These are phyloP conservation scores for Tetramorium parvispinum DNA, from an alignment of 1,140 invertebrate species.

Conservation along the genomic window DNA sequence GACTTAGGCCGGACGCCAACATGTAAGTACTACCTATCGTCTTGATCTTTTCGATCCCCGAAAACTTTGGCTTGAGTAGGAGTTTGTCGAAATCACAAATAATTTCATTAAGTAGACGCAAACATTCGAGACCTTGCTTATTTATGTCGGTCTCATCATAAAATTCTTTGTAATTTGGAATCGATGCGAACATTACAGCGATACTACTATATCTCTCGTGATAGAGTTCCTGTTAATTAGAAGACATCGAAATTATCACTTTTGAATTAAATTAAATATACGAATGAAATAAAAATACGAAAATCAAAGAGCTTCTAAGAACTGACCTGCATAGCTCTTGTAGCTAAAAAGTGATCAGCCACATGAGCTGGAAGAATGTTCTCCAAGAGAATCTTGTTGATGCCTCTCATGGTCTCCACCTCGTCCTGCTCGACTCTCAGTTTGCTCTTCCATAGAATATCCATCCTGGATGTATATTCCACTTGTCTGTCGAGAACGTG, in stretches of 20 bases:
- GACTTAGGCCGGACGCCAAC: slow-evolving; percentile 96
- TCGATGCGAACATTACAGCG: slow-evolving; percentile 99
- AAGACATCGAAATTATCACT: background rate
- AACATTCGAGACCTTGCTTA: slow-evolving; percentile 97
- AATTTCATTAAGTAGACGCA: slow-evolving; percentile 98
- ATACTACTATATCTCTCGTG: slow-evolving; percentile 97
- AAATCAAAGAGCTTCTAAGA: background rate
- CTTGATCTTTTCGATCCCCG: slow-evolving; percentile 99
- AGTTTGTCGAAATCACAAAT: slow-evolving; percentile 99
- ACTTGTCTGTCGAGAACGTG: slow-evolving; percentile 94
- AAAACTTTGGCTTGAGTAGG: slow-evolving; percentile 97
- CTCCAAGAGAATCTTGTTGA: slow-evolving; percentile 97
- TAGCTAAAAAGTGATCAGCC: slow-evolving; percentile 95
- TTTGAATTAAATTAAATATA: background rate
- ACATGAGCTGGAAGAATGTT: slow-evolving; percentile 99
- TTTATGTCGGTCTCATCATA: slow-evolving; percentile 99
- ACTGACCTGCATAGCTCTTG: slow-evolving; percentile 88
- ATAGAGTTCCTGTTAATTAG: slow-evolving; percentile 92
- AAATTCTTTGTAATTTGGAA: slow-evolving; percentile 99
- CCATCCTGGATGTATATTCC: slow-evolving; percentile 94
- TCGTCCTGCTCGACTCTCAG: slow-evolving; percentile 96
- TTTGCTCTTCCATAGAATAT: slow-evolving; percentile 97
- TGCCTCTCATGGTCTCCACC: slow-evolving; percentile 97
- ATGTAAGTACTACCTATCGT: slow-evolving; percentile 99
- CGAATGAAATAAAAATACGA: background rate